A percentile compares a stretch with the other conserved stretches of the same genome.
These are phyloP conservation scores for Nephrotoma guestfalica DNA, from an alignment of 2,888 invertebrate genomes.

Conservation along the genomic window DNA sequence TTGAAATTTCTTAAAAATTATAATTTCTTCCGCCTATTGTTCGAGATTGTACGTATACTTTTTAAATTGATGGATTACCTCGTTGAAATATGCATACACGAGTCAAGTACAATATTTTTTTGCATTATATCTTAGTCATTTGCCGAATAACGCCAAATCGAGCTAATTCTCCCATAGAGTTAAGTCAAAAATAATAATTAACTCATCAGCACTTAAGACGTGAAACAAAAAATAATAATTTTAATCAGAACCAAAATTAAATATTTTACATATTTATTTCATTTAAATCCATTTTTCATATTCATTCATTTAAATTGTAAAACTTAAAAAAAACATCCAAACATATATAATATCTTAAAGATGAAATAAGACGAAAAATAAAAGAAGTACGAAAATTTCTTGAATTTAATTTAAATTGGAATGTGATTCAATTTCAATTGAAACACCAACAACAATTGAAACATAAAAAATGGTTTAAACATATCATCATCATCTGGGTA, in stretches of 20 bases:
- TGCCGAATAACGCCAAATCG: background rate
- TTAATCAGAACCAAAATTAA: background rate
- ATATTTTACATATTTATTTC: background rate
- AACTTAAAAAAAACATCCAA: background rate
- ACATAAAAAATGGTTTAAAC: background rate
- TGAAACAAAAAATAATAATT: background rate
- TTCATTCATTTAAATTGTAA: background rate
- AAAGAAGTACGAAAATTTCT: background rate
- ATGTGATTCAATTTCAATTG: background rate
- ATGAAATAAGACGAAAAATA: background rate
- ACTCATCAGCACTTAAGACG: background rate
- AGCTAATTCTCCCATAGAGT: background rate
- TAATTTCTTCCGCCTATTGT: background rate
- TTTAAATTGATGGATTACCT: background rate
- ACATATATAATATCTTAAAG: background rate
- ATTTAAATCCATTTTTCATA: background rate
- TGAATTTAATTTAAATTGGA: background rate
- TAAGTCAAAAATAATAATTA: background rate
- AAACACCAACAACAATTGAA: background rate
- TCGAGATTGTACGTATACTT: background rate
- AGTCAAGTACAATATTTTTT: background rate
- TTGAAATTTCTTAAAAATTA: background rate
- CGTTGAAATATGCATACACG: background rate
- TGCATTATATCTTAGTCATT: background rate
- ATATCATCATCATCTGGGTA: background rate